These are phyloP conservation scores for Cladorhizidae sp. DNA, from an alignment of 37 sponge, comb jelly and placozoan species.

Conservation along the genomic window DNA sequence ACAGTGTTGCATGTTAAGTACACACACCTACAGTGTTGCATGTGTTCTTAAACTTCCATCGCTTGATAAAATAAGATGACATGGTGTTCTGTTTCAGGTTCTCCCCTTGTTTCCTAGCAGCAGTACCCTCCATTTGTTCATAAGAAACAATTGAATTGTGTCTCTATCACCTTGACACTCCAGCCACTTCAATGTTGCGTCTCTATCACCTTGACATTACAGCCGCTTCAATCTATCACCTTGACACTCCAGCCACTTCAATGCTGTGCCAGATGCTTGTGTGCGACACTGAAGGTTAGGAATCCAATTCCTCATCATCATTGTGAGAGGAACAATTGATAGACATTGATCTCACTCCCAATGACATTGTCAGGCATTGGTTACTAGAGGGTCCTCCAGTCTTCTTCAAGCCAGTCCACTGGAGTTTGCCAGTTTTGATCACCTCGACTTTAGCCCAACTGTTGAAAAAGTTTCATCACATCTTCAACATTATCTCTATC, in stretches of 20 bases:
- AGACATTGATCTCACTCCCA: background rate
- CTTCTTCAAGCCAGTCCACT: background rate
- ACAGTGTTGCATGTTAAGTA: too few species aligned
- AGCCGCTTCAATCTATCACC: background rate
- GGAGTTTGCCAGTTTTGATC: background rate
- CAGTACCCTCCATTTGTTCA: background rate
- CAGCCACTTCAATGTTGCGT: background rate
- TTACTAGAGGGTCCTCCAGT: background rate
- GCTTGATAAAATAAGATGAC: background rate
- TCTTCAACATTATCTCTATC: background rate
- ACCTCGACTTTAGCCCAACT: background rate
- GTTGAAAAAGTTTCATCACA: background rate
- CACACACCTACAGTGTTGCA: too few species aligned
- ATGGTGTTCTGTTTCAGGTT: background rate
- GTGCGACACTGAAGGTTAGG: background rate
- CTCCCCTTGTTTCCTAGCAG: background rate
- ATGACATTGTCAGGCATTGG: background rate
- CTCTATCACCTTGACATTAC: background rate
- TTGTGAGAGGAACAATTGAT: background rate
- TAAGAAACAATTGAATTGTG: background rate
- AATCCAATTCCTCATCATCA: constrained; percentile 1
- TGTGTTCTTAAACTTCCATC: too few species aligned
- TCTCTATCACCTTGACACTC: constrained; percentile 4
- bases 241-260: too few species aligned
- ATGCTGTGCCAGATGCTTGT: background rate